Evolutionary conservation across 1,140 invertebrate species (phyloP).

Genomic region (Calephelis nemesis): DNA sequence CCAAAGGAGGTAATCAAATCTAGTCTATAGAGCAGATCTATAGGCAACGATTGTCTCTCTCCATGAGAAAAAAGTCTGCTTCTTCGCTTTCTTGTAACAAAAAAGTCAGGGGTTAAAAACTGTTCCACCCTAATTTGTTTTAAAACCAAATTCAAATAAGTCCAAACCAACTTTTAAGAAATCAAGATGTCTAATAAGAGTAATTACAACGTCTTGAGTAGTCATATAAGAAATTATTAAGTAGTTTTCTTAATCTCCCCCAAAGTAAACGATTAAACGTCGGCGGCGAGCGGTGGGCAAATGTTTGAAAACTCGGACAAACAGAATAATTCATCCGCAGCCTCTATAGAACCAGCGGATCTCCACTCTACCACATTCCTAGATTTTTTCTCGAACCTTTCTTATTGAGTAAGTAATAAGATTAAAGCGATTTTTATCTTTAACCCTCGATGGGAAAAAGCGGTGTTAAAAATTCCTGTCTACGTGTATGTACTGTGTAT

Average conservation of each 20-base stretch:
- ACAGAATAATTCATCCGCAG: conserved; percentile 70
- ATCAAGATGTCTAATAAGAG: not conserved
- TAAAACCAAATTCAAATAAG: too few relatives aligned
- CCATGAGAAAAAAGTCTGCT: too few relatives aligned
- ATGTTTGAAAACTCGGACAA: conserved; percentile 64
- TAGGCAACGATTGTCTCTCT: too few relatives aligned
- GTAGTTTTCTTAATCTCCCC: conserved; percentile 32
- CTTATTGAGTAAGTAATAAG: conserved; percentile 23
- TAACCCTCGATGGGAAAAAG: too few relatives aligned
- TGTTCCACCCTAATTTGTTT: too few relatives aligned
- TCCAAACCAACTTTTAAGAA: too few relatives aligned
- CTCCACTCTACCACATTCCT: conserved; percentile 42
- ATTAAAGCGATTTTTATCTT: not conserved
- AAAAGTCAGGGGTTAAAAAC: too few relatives aligned
- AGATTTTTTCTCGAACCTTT: conserved; percentile 53
- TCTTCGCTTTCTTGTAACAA: too few relatives aligned
- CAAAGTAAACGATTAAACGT: conserved; percentile 42
- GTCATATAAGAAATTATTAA: conserved; percentile 28
- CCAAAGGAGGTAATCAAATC: too few relatives aligned
- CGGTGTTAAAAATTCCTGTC: too few relatives aligned
- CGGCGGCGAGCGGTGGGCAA: conserved; percentile 35
- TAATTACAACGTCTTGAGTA: conserved; percentile 16
- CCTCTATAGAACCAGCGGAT: conserved; percentile 53
- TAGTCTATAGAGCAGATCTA: too few relatives aligned
- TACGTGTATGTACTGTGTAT: too few relatives aligned